These are phyloP conservation scores for Drosophila obscura DNA, from an alignment of 1,140 invertebrate genomes.

Conservation along the genomic window DNA sequence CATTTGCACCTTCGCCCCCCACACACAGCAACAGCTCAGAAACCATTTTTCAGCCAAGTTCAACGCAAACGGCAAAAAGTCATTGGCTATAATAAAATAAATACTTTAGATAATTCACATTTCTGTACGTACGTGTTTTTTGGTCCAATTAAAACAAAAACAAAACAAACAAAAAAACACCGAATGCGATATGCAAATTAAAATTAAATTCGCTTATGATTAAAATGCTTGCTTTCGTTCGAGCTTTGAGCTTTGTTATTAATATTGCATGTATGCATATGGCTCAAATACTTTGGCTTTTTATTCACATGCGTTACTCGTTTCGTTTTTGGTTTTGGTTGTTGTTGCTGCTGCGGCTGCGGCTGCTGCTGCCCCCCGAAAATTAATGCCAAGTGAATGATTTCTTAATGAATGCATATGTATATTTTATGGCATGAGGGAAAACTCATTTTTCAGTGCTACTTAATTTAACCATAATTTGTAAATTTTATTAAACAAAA, in stretches of 20 bases:
- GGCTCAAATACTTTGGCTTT: constrained; percentile 16
- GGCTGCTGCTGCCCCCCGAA: constrained; percentile 11
- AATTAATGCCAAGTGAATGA: constrained; percentile 58
- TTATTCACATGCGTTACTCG: constrained; percentile 15
- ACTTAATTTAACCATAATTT: constrained; percentile 42
- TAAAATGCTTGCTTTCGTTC: constrained; percentile 25
- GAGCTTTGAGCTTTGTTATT: constrained; percentile 41
- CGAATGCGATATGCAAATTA: constrained; percentile 31
- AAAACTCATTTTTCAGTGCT: constrained; percentile 46
- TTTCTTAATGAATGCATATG: constrained; percentile 53
- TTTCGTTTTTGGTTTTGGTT: constrained; percentile 8
- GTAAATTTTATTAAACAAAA: constrained; percentile 24
- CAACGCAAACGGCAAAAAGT: constrained; percentile 1
- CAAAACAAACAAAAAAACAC: constrained; percentile 1
- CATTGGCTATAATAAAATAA: constrained; percentile 37
- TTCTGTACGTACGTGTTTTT: constrained; percentile 44
- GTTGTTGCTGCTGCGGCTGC: constrained; percentile 20
- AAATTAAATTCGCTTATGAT: constrained; percentile 49
- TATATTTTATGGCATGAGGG: constrained; percentile 40
- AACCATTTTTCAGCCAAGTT: constrained; percentile 4
- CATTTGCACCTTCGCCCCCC: not conserved
- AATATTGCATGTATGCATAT: constrained; percentile 13
- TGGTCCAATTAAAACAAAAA: constrained; percentile 29
- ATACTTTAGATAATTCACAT: constrained; percentile 38
- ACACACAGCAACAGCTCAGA: not conserved